Base-by-base conservation (phyloP, 1,140 invertebrate species). In the Pseudobourletiella spinata region DNA sequence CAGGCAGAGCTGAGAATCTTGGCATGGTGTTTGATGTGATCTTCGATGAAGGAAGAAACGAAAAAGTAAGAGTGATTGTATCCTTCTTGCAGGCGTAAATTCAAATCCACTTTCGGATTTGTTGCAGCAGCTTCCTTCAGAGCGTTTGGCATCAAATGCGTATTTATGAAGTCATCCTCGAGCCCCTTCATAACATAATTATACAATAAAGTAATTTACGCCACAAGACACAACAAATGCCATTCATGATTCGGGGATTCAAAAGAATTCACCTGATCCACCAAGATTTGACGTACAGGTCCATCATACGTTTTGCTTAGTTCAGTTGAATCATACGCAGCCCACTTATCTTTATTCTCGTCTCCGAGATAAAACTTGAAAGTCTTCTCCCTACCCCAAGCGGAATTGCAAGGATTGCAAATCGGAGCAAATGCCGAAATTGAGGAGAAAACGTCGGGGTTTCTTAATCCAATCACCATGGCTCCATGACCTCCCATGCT, bases 401-500 rank as follows among this genome's bases (percentile, higher is more conserved):
- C 81, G 71, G 87, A 87, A 42, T 84, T 77, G 15, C 78, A 81
- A 0, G 95, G 94, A 78, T 98, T 95, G 54, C 85, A 85, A 72
- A 98, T 98, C 0, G 96, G 94, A 22, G 96, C 84, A 82, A 99
- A 98, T n/a, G 91, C 91, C 61, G 93, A 95, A 0, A 96, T 92
- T 39, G 88, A 87, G 68, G 83, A 83, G 75, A 91, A 99, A 61
- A 87, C 77, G 3, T 86, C 87, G 24, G 94, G 95, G 76, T 95
- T 96, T 74, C 92, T 92, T 22, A 99, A 76, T 18, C 88, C 86
- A 75, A 88, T 90, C 30, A 95, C 86, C 24, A 99, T 75, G 26
- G 96, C 95, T 26, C 96, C 96, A 79, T 97, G 94, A 57, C 95
- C 95, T 56, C 95, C 95, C 94, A 98, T 97, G 73, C 92, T 93